Evolutionary conservation across 2,888 invertebrate genomes (phyloP).

Genomic region (Mechanitis messenoides): DNA sequence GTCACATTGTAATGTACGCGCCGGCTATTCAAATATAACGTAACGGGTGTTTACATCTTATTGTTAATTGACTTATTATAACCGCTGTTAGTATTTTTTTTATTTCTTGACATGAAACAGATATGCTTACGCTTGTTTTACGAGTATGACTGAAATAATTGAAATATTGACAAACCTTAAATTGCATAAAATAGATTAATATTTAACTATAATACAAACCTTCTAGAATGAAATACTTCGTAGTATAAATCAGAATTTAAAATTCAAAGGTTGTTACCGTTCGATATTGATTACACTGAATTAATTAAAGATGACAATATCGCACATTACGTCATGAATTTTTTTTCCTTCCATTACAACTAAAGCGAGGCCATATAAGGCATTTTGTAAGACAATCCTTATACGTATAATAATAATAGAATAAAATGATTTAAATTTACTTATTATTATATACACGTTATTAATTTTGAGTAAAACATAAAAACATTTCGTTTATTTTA

Average conservation of each 20-base stretch:
- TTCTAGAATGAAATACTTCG: background rate
- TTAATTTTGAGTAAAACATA: no score
- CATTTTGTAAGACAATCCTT: slow-evolving; percentile 25
- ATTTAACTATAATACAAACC: no score
- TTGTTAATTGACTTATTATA: slow-evolving; percentile 14
- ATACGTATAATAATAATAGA: no score
- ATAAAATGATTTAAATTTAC: no score
- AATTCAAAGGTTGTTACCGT: background rate
- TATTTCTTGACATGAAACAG: background rate
- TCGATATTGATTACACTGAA: background rate
- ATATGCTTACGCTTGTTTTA: background rate
- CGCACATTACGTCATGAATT: slow-evolving; percentile 25
- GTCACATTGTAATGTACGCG: slow-evolving; percentile 47
- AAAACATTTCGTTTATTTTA: slow-evolving; percentile 7
- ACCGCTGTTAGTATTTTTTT: background rate
- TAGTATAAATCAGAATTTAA: background rate
- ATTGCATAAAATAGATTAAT: background rate
- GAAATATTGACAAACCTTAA: background rate
- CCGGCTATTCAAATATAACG: slow-evolving; percentile 17
- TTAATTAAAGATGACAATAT: slow-evolving; percentile 22
- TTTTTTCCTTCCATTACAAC: slow-evolving; percentile 26
- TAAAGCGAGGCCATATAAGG: slow-evolving; percentile 27
- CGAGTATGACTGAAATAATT: background rate
- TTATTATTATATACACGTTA: no score
- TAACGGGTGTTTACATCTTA: slow-evolving; percentile 14